phyloP scores from a whole-genome alignment of 2,888 invertebrate genomes.

The Clanis bilineata region DNA sequence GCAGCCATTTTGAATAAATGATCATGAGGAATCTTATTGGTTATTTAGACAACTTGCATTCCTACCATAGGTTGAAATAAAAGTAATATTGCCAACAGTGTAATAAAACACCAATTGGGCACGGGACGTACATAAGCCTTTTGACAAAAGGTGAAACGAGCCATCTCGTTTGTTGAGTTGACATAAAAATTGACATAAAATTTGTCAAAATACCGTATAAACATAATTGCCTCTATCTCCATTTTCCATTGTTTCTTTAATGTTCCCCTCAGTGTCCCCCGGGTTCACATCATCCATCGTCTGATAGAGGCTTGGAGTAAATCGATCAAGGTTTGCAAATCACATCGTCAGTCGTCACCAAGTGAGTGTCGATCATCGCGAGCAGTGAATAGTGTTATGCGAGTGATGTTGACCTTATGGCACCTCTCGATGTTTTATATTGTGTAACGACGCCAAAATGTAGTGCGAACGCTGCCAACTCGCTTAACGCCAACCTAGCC shows the following conservation, averaged over 20 bases:
- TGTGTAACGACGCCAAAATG: constrained; percentile 78
- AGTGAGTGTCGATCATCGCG: constrained; percentile 28
- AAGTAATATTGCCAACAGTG: neutral
- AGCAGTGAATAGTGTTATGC: constrained; percentile 48
- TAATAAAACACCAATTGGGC: neutral
- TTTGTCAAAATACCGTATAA: constrained; percentile 78
- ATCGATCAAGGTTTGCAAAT: neutral
- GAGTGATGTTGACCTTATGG: constrained; percentile 74
- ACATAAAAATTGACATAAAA: constrained; percentile 60
- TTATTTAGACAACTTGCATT: neutral
- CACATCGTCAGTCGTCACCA: constrained; percentile 7
- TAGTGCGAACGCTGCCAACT: constrained; percentile 66
- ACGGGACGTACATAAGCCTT: neutral
- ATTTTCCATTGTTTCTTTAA: constrained; percentile 69
- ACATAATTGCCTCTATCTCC: constrained; percentile 60
- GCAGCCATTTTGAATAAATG: constrained; percentile 3
- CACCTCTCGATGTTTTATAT: constrained; percentile 66
- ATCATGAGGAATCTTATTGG: neutral
- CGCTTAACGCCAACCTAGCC: constrained; percentile 45
- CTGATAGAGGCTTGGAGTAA: neutral
- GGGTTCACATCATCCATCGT: constrained; percentile 50
- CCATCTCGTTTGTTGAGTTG: constrained; percentile 7
- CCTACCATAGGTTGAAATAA: neutral
- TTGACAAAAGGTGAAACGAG: constrained; percentile 28
- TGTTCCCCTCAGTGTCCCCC: constrained; percentile 57